Base-by-base conservation (phyloP, 2,797 vertebrate species). In the Fringilla coelebs region DNA sequence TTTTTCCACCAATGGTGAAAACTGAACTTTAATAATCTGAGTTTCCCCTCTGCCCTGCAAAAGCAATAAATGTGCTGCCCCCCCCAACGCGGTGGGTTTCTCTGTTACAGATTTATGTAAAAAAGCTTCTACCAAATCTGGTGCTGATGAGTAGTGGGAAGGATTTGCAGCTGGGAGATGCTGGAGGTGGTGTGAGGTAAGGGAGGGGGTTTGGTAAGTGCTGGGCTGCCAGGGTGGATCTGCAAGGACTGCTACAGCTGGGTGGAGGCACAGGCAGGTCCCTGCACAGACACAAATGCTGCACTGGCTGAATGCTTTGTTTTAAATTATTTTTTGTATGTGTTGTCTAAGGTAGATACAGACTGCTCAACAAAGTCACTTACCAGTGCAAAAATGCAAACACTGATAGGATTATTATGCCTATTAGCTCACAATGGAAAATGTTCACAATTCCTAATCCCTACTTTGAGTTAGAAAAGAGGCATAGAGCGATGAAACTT, bases 131-230 rank as follows among this genome's bases (percentile, higher is more conserved):
- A 45, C 46, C 41, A 77, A 38, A 77, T n/a, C 28, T 51, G 73
- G 61, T 5, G 17, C 52, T 63, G 77, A 43, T 0, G 40, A 75
- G 49, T 2, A 20, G 57, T 55, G 82, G 82, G 88, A 71, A 83
- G 85, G 82, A 66, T 88, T 78, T 89, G 93, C 89, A 77, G 60
- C 85, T 92, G 90, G 57, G 82, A 88, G 70, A 71, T 65, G 52
- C 13, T 2, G 55, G 85, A 83, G 89, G 89, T 10, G 8, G 85
- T 25, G 26, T 61, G 87, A 81, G 73, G 79, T 28, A 14, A 81
- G 63, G 76, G 54, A 61, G 65, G 6, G 28, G 48, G 51, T 70
- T 86, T 61, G 73, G 43, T n/a, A 81, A 66, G 57, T 7, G 36
- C 13, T 45, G 62, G 55, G 55, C 38, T 78, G 58, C 34, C 17